Evolutionary conservation across 2,888 invertebrate genomes (phyloP), one percentile per base, ranked within the genome.

Genomic region (Ditula angustiorana): DNA sequence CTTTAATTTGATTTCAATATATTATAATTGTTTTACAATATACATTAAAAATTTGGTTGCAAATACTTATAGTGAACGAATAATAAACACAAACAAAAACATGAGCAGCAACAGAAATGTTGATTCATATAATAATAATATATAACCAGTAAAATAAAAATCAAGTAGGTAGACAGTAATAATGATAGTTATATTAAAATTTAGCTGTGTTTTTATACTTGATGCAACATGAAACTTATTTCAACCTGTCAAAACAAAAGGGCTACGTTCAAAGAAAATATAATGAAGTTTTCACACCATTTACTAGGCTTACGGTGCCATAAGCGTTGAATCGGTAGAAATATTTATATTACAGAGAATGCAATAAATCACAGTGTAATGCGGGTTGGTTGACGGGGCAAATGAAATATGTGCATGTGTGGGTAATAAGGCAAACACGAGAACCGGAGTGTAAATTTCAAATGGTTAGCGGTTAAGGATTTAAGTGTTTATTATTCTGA

Each of bases 331-430:
- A 52, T 58, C 33, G 11, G 44, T 19, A 44, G 58, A 52, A 37
- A 44, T 58, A 52, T 63, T 52, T 52, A 58, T 58, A 47, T 58
- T 52, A 11, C 66, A 24, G 49, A 30, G 23, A 52, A 58, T 63
- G 50, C 35, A 26, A 64, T 69, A 69, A 64, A 67, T 69, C 67
- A 69, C 35, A 35, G 56, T 44, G 37, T 47, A 24, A 52, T 59
- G 33, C 50, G 59, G 59, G 61, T 52, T 47, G 28, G 37, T 33
- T 66, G 64, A 50, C 67, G 66, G 50, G 37, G 44, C 41, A 64
- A 61, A 68, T 67, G 60, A 68, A 68, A 62, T 59, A 62, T 62
- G 26, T 24, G 23, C 52, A 37, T 26, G 46, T 56, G 41, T 53
- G 16, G 28, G 49, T 46, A 52, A 24, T 55, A 55, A 52, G 24